A percentile compares a stretch with the other conserved stretches of the same genome.
These are phyloP conservation scores for Andrena bicolor DNA, from an alignment of 2,888 invertebrate species.

Conservation along the genomic window DNA sequence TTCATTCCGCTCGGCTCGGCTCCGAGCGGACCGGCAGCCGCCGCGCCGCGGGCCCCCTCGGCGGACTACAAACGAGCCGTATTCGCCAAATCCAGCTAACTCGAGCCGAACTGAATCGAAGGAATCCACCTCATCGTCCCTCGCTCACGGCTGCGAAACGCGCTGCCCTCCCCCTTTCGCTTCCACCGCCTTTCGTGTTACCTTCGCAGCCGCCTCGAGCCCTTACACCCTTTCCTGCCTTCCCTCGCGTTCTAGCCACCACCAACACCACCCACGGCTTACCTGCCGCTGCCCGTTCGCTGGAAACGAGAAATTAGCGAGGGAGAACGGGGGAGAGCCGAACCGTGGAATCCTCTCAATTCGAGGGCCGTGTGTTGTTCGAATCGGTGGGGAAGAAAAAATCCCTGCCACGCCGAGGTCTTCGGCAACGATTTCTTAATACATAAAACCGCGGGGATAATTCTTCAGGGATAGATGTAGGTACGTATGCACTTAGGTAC, in stretches of 20 bases:
- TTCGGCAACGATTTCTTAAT: conserved; percentile 29
- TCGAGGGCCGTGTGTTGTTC: conserved; percentile 38
- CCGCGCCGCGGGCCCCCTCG: conserved; percentile 71
- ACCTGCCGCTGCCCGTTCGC: conserved; percentile 51
- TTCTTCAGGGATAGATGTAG: not conserved
- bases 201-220: conserved; percentile 43
- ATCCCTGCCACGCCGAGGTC: conserved; percentile 25
- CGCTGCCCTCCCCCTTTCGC: conserved; percentile 39
- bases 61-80: conserved; percentile 81
- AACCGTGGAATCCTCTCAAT: conserved; percentile 61
- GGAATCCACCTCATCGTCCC: conserved; percentile 72
- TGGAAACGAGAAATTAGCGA: conserved; percentile 71
- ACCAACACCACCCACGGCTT: conserved; percentile 63
- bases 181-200: conserved; percentile 38
- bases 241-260: conserved; percentile 10
- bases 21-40: conserved; percentile 50
- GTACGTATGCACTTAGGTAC: not conserved
- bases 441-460: not conserved
- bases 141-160: conserved; percentile 15
- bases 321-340: conserved; percentile 42
- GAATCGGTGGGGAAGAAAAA: conserved; percentile 28
- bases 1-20: conserved; percentile 64
- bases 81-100: conserved; percentile 82
- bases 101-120: conserved; percentile 80
- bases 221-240: conserved; percentile 31